Percentiles rank a stretch among this genome's conserved stretches.
phyloP scores from a whole-genome alignment of 2,113 vertebrate species.

The Cheilinus undulatus region DNA sequence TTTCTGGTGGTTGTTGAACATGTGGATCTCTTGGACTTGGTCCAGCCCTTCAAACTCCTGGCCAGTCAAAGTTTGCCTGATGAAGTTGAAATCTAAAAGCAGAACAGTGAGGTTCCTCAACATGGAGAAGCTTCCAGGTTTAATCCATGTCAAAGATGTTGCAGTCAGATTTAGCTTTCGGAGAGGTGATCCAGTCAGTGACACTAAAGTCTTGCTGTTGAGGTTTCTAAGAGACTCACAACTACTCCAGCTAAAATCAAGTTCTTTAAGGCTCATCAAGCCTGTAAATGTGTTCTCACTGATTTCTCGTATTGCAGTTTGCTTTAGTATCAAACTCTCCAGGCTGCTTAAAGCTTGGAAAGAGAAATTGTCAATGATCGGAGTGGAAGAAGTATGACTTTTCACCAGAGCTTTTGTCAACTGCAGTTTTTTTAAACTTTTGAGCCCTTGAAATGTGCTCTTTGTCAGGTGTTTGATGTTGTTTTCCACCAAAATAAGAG shows the following conservation, averaged over 20 bases:
- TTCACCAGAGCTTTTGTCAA: slow-evolving; percentile 82
- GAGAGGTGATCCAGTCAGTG: slow-evolving; percentile 88
- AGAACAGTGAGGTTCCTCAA: slow-evolving; percentile 85
- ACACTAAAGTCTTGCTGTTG: slow-evolving; percentile 87
- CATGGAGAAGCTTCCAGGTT: slow-evolving; percentile 83
- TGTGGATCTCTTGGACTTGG: slow-evolving; percentile 85
- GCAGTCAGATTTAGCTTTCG: slow-evolving; percentile 87
- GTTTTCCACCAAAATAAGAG: slow-evolving; percentile 86
- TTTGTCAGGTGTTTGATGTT: slow-evolving; percentile 81
- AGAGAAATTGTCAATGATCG: slow-evolving; percentile 86
- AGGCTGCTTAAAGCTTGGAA: slow-evolving; percentile 86
- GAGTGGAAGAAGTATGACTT: slow-evolving; percentile 38
- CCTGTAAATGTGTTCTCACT: slow-evolving; percentile 87
- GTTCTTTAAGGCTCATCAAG: slow-evolving; percentile 83
- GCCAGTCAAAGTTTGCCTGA: slow-evolving; percentile 88
- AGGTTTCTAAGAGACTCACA: slow-evolving; percentile 79
- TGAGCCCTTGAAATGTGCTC: slow-evolving; percentile 86
- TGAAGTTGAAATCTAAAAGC: slow-evolving; percentile 89
- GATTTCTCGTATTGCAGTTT: slow-evolving; percentile 79
- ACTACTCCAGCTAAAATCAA: slow-evolving; percentile 86
- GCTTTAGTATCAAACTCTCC: slow-evolving; percentile 86
- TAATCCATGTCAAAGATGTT: slow-evolving; percentile 82
- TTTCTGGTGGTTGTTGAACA: slow-evolving; percentile 87
- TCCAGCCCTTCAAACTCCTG: slow-evolving; percentile 89
- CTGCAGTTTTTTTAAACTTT: slow-evolving; percentile 84